Evolutionary conservation across 2,888 invertebrate genomes (phyloP), one percentile per base, ranked within the genome.

Genomic region (Lymantria dispar): DNA sequence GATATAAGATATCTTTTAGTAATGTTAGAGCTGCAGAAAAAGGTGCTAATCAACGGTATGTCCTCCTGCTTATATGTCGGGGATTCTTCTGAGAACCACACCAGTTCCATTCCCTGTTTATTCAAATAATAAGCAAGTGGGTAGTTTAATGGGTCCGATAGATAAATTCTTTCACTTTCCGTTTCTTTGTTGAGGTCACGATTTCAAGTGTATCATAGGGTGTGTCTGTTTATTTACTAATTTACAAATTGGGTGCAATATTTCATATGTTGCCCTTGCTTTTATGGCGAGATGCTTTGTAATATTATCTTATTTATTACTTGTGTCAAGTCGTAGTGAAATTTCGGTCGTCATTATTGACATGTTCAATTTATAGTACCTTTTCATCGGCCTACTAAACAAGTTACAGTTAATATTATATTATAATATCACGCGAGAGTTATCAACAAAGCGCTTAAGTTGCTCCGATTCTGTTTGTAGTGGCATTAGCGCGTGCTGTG

Each of bases 371-470:
- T 70, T 22, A 56, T 54, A 51, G 66, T 73, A 77, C 75, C 72
- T 80, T 78, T 76, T 78, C 76, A 78, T 82, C 72, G 75, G 68
- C 65, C 64, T 70, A 83, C 81, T 78, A 81, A 83, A 82, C 64
- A 77, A 62, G 64, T 71, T 79, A 89, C 89, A 84, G 90, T 87
- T 87, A 87, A 75, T 77, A 70, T 80, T 85, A 78, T 86, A 91
- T 90, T 86, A 87, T 87, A 77, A 87, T 83, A 89, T 89, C 89
- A 91, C 90, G 89, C 70, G 80, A 68, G 72, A 66, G 73, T 78
- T 80, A 76, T 78, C 72, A 60, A 74, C 74, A 71, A 68, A 71
- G 67, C 64, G 56, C 54, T 60, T 66, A 49, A 66, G 70, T 69
- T 61, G 64, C 64, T 68, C 54, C 54, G 72, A 87, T 85, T 83